Evolutionary conservation across 2,888 invertebrate species (phyloP).

Genomic region (Melieria omissa): DNA sequence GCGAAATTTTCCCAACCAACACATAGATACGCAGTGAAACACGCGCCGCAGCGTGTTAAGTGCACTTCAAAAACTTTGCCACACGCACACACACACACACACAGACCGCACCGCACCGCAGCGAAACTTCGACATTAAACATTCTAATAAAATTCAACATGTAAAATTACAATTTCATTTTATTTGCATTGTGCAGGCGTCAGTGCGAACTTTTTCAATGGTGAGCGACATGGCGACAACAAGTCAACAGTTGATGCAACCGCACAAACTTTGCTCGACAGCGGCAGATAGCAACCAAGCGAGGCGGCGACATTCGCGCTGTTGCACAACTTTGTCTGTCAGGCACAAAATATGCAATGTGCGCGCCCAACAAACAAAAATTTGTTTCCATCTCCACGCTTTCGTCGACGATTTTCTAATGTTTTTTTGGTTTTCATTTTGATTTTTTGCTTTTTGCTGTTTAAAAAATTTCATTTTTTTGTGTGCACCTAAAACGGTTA

Average conservation of each 20-base stretch:
- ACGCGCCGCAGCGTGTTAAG: conserved; percentile 21
- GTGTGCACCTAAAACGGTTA: too few species aligned
- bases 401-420: too few species aligned
- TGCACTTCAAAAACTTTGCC: conserved; percentile 28
- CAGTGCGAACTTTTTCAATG: conserved; percentile 41
- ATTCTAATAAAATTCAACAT: conserved; percentile 48
- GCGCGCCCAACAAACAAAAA: too few species aligned
- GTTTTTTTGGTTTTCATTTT: too few species aligned
- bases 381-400: too few species aligned
- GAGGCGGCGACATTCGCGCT: too few species aligned
- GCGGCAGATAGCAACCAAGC: too few species aligned
- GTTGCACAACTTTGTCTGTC: too few species aligned
- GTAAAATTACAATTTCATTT: conserved; percentile 30
- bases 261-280: background rate
- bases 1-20: background rate
- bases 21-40: background rate
- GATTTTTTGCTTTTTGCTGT: too few species aligned
- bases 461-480: too few species aligned
- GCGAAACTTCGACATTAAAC: conserved; percentile 46
- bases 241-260: conserved; percentile 5
- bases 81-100: conserved; percentile 13
- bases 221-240: background rate
- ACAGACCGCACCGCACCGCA: conserved; percentile 10
- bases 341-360: too few species aligned
- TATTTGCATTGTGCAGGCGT: conserved; percentile 33